These are phyloP conservation scores for Actenoides lindsayi DNA, from an alignment of 2,113 vertebrate species.

Conservation along the genomic window DNA sequence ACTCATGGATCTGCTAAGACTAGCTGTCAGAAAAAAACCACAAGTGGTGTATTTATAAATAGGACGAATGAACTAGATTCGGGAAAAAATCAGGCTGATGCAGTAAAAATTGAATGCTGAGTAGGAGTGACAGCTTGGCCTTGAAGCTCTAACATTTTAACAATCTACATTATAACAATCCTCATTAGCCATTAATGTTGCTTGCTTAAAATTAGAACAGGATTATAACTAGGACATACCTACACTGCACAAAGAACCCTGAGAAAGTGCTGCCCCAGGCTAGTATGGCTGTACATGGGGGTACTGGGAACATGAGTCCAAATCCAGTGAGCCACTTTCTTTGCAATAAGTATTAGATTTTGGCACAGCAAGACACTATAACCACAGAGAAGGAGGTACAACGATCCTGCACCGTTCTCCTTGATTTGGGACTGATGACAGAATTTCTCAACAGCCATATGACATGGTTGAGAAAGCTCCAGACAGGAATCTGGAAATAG, in stretches of 20 bases:
- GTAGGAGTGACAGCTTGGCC: background rate
- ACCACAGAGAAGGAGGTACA: background rate
- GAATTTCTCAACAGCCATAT: background rate
- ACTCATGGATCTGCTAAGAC: background rate
- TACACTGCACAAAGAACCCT: background rate
- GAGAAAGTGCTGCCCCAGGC: background rate
- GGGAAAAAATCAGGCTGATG: background rate
- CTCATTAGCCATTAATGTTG: background rate
- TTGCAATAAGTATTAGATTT: background rate
- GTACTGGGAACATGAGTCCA: background rate
- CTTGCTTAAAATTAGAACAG: background rate
- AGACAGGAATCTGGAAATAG: background rate
- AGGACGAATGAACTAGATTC: background rate
- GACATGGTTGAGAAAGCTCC: background rate
- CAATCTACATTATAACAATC: background rate
- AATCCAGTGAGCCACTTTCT: background rate
- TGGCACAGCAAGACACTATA: background rate
- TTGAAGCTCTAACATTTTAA: background rate
- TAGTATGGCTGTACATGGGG: rapidly evolving
- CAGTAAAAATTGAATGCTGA: background rate
- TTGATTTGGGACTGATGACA: background rate
- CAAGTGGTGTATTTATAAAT: background rate
- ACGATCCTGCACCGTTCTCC: rapidly evolving
- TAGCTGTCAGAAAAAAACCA: background rate
- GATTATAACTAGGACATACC: background rate